Evolutionary conservation across 2,113 vertebrate genomes (phyloP).

Genomic region (Brachyistius frenatus): DNA sequence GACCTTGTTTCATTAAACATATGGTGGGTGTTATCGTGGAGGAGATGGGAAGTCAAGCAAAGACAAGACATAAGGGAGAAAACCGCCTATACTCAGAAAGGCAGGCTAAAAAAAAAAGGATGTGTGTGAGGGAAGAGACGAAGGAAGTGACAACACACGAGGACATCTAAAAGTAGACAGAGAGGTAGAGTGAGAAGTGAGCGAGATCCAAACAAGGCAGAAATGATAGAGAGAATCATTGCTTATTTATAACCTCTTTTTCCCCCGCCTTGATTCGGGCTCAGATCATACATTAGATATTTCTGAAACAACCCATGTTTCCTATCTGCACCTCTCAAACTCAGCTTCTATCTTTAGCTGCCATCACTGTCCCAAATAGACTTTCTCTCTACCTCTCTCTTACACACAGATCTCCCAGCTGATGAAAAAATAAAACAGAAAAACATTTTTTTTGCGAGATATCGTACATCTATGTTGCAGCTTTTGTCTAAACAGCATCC

Average conservation of each 20-base stretch:
- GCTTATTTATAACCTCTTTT: constrained; percentile 77
- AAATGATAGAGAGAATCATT: constrained; percentile 52
- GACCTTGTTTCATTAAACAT: constrained; percentile 48
- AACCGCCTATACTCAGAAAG: background rate
- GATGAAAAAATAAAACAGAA: background rate
- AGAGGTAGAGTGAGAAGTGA: constrained; percentile 36
- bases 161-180: constrained; percentile 42
- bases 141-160: constrained; percentile 24
- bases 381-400: constrained; percentile 16
- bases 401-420: background rate
- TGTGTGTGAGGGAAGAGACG: background rate
- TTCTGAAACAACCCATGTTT: constrained; percentile 59
- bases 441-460: background rate
- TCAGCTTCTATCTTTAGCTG: constrained; percentile 76
- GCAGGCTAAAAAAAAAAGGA: background rate
- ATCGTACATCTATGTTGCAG: constrained; percentile 19
- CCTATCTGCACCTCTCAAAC: constrained; percentile 51
- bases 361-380: constrained; percentile 61
- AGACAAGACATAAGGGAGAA: background rate
- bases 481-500: constrained; percentile 74
- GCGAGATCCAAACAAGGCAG: constrained; percentile 32
- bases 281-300: constrained; percentile 74
- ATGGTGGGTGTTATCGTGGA: constrained; percentile 30
- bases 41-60: constrained; percentile 13
- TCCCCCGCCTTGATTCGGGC: constrained; percentile 62